phyloP scores from a whole-genome alignment of 1,140 invertebrate species.

The Lepidurus apus region DNA sequence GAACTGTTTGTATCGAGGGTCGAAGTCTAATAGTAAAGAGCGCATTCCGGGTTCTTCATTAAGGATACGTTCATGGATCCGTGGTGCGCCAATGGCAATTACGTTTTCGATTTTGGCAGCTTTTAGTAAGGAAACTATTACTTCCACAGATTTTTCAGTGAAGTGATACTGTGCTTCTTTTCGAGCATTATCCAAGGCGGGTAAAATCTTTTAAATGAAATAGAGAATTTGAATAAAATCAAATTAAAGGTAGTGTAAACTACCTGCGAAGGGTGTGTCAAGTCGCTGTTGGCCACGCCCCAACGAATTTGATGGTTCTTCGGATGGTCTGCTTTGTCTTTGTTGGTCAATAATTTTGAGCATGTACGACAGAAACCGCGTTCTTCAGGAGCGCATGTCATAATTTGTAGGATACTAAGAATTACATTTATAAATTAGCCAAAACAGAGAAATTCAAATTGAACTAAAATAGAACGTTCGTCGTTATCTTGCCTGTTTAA shows the following conservation, averaged over 20 bases:
- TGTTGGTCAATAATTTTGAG: slow-evolving; percentile 50
- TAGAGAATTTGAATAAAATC: not conserved
- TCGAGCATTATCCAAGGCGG: slow-evolving; percentile 57
- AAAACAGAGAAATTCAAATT: not conserved
- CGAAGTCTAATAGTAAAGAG: slow-evolving; percentile 69
- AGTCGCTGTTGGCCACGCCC: slow-evolving; percentile 48
- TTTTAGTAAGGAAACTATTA: slow-evolving; percentile 52
- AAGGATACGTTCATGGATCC: slow-evolving; percentile 62
- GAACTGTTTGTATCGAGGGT: slow-evolving; percentile 49
- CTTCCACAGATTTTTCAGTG: slow-evolving; percentile 51
- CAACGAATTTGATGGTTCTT: slow-evolving; percentile 46
- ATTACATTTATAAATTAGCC: not conserved
- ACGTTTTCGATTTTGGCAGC: slow-evolving; percentile 55
- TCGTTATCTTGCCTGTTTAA: not conserved
- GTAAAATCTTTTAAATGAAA: slow-evolving; percentile 45
- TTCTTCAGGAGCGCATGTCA: not conserved
- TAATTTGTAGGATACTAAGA: not conserved
- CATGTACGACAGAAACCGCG: slow-evolving; percentile 63
- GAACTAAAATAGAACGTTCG: not conserved
- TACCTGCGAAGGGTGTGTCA: slow-evolving; percentile 52
- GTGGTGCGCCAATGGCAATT: slow-evolving; percentile 71
- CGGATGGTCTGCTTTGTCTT: slow-evolving; percentile 47
- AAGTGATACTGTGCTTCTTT: slow-evolving; percentile 73
- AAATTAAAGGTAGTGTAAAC: not conserved
- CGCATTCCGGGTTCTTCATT: slow-evolving; percentile 49